Conservation (phyloP, 2,888 invertebrate genomes). For the Crioceris asparagi region DNA sequence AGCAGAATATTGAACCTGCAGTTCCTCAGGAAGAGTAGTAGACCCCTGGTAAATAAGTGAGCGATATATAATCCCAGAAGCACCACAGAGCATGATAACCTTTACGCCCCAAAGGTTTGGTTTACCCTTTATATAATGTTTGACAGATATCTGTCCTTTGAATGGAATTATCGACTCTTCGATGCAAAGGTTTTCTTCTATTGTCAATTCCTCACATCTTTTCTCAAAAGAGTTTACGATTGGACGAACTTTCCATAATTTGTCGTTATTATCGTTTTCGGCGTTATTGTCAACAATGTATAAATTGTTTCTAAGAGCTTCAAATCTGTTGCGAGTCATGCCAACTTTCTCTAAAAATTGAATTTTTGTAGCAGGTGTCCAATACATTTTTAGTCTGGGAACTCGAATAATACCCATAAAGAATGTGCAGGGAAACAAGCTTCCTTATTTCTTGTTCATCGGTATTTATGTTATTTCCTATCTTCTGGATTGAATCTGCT, state of each 20-base stretch:
- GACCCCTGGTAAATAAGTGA: conserved; percentile 13
- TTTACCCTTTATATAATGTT: conserved; percentile 13
- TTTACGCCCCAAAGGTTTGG: conserved; percentile 13
- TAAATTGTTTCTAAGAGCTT: conserved; percentile 12
- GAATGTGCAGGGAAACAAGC: conserved; percentile 14
- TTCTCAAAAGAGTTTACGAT: conserved; percentile 12
- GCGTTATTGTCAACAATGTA: conserved; percentile 10
- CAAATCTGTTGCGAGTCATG: conserved; percentile 13
- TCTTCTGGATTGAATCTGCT: conserved; percentile 12
- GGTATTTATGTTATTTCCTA: conserved; percentile 8
- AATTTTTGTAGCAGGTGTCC: conserved; percentile 15
- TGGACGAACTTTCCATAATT: conserved; percentile 14
- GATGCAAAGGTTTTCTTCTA: conserved; percentile 14
- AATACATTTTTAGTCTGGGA: conserved; percentile 10
- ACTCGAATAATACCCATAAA: conserved; percentile 15
- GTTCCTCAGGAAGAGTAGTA: conserved; percentile 2
- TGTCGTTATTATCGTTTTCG: conserved; percentile 11
- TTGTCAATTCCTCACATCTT: conserved; percentile 12
- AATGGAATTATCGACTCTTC: conserved; percentile 14
- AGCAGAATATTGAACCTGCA: conserved; percentile 5
- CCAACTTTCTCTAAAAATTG: conserved; percentile 11
- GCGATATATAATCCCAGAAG: conserved; percentile 14
- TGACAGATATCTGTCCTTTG: conserved; percentile 9
- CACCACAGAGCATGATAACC: conserved; percentile 15
- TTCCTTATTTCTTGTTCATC: conserved; percentile 12